phyloP scores from a whole-genome alignment of 2,797 vertebrate genomes.

The Bovichtus variegatus region DNA sequence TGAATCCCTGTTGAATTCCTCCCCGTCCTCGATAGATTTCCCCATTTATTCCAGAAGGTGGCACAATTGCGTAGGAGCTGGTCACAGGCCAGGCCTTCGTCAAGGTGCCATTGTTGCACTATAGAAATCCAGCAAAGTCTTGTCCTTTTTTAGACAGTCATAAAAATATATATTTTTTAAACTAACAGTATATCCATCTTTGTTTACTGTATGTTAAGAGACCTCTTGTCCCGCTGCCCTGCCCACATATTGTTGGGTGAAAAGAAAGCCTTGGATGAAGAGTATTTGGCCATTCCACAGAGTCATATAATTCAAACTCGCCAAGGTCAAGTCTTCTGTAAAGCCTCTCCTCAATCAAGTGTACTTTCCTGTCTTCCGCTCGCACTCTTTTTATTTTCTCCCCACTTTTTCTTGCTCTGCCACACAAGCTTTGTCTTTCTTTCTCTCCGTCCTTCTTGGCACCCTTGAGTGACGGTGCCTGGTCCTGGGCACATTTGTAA shows the following conservation, averaged over 20 bases:
- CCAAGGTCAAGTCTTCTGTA: conserved; percentile 70
- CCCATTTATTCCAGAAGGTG: conserved; percentile 82
- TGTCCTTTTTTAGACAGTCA: conserved; percentile 36
- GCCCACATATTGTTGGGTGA: not conserved
- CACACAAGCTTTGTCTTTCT: conserved; percentile 18
- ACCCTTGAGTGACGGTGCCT: conserved; percentile 29
- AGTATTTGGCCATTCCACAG: conserved; percentile 33
- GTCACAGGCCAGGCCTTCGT: conserved; percentile 46
- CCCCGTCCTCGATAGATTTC: conserved; percentile 37
- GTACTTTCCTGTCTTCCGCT: conserved; percentile 46
- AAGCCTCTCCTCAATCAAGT: conserved; percentile 56
- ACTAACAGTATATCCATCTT: conserved; percentile 38
- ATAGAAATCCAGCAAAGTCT: conserved; percentile 48
- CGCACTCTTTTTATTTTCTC: conserved; percentile 13
- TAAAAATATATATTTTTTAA: conserved; percentile 45
- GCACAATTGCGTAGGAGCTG: conserved; percentile 83
- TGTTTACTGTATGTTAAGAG: conserved; percentile 58
- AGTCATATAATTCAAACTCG: conserved; percentile 65
- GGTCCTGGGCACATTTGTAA: conserved; percentile 11
- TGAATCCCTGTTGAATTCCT: not conserved
- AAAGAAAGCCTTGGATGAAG: conserved; percentile 44
- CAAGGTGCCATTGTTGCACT: conserved; percentile 22
- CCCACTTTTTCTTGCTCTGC: conserved; percentile 17
- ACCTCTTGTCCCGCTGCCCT: conserved; percentile 59
- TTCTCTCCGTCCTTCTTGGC: conserved; percentile 45